Evolutionary conservation across 92 coral and sea anemone genomes (phyloP).

Genomic region (Epizoanthus stellaris): DNA sequence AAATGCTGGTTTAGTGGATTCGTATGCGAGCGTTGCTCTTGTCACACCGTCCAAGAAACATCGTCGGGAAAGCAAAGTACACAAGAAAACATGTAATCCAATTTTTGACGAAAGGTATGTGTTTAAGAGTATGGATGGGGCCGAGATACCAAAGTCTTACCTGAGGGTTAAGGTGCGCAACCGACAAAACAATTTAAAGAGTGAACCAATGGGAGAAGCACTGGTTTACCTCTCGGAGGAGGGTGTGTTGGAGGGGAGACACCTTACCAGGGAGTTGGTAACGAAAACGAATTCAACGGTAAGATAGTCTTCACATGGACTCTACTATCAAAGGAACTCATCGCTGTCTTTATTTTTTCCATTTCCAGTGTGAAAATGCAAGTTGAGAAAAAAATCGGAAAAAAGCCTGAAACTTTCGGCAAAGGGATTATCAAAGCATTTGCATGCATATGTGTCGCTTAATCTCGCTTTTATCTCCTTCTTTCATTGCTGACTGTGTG

Average conservation of each 20-base stretch:
- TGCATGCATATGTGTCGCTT: too few relatives aligned
- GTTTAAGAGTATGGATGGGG: slow-evolving; percentile 58
- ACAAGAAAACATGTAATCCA: slow-evolving; percentile 88
- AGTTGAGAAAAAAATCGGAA: too few relatives aligned
- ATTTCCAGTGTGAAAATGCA: too few relatives aligned
- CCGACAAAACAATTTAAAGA: slow-evolving; percentile 39
- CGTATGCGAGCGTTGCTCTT: slow-evolving; percentile 67
- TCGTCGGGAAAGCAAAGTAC: slow-evolving; percentile 72
- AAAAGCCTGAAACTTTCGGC: too few relatives aligned
- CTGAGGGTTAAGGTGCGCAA: slow-evolving; percentile 69
- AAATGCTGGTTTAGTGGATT: slow-evolving; percentile 59
- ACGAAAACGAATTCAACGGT: slow-evolving; percentile 55
- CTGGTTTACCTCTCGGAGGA: slow-evolving; percentile 57
- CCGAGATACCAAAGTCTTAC: slow-evolving; percentile 61
- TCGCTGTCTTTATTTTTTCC: too few relatives aligned
- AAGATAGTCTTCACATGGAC: neutral
- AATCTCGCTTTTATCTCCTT: too few relatives aligned
- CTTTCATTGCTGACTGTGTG: too few relatives aligned
- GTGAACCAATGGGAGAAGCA: slow-evolving; percentile 74
- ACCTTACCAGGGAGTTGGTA: slow-evolving; percentile 41
- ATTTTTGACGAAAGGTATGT: slow-evolving; percentile 71
- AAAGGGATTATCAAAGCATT: too few relatives aligned
- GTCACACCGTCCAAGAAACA: slow-evolving; percentile 73
- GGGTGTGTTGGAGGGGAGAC: slow-evolving; percentile 47
- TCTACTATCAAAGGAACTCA: neutral